phyloP scores from a whole-genome alignment of 2,888 invertebrate genomes.

The Pristionchus maxplancki region DNA sequence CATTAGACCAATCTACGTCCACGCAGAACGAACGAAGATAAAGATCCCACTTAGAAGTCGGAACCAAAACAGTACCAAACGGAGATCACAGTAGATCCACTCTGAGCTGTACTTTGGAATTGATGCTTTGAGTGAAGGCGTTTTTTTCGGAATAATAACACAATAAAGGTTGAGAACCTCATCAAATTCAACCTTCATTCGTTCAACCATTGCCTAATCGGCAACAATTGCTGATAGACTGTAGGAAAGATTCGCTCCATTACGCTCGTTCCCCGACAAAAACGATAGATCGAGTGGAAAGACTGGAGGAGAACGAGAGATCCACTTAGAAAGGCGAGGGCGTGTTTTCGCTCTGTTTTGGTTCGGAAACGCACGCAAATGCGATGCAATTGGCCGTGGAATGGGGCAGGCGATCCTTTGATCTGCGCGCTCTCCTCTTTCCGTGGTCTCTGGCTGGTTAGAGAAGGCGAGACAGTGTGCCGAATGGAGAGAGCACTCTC shows the following conservation, averaged over 20 bases:
- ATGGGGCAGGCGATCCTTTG: neutral
- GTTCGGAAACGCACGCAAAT: neutral
- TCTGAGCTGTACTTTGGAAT: too few species aligned
- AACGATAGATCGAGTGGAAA: too few species aligned
- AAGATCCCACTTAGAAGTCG: neutral
- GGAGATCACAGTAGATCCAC: neutral
- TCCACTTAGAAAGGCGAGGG: neutral
- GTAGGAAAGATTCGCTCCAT: too few species aligned
- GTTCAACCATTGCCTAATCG: too few species aligned
- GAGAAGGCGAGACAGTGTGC: neutral
- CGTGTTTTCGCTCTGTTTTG: neutral
- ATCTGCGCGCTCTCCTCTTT: neutral
- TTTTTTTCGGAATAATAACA: too few species aligned
- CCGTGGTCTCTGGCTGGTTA: neutral
- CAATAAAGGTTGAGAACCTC: too few species aligned
- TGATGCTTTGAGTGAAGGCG: too few species aligned
- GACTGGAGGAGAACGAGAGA: too few species aligned
- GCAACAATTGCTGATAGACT: too few species aligned
- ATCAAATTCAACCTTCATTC: too few species aligned
- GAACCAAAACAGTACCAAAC: neutral
- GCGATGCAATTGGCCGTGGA: neutral
- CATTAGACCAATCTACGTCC: constrained; percentile 28
- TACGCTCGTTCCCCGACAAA: too few species aligned
- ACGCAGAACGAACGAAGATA: neutral
- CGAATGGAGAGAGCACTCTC: too few species aligned